Evolutionary conservation across 2,113 vertebrate genomes (phyloP), one percentile per base, ranked within the genome.

Genomic region (Electrona antarctica): DNA sequence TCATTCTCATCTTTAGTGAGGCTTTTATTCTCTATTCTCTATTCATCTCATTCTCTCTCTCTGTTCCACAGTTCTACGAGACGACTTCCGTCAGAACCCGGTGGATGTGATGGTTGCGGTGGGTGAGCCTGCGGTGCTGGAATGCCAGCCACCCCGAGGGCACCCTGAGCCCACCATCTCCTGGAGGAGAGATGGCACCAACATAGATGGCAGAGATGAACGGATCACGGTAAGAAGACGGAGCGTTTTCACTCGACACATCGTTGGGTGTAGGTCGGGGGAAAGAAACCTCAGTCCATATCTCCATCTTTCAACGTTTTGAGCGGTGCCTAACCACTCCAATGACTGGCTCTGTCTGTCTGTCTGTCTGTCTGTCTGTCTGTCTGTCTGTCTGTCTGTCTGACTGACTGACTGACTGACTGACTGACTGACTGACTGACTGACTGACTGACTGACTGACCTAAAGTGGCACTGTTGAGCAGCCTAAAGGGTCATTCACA

Each of bases 111-210:
- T 98, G 74, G 96, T 96, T 21, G 97, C 96, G 4, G 95, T 95
- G 8, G 96, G 97, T 12, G 97, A 98, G 66, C 96, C 97, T 0
- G 97, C 96, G 0, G 95, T 98, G 14, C 77, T 98, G 87, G 97
- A 98, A 76, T 98, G 97, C 85, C 96, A 97, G 21, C 96, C 97
- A 0, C 97, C 97, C 0, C 93, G 97, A 0, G 97, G 97, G 49
- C 97, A 98, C 77, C 97, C 97, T 0, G 97, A 98, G 78, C 97
- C 97, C 56, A 96, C 96, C 2, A 97, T 98, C 89, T 97, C 95
- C 85, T 98, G 97, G 97, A 98, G 94, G 81, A 97, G 94, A 72
- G 96, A 98, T 12, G 96, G 96, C 69, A 55, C 93, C 76, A 92
- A 90, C 64, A 89, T 98, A 13, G 93, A 96, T 41, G 96, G 97